Base-by-base conservation (phyloP, 1,140 invertebrate species). In the Hyphantria cunea region DNA sequence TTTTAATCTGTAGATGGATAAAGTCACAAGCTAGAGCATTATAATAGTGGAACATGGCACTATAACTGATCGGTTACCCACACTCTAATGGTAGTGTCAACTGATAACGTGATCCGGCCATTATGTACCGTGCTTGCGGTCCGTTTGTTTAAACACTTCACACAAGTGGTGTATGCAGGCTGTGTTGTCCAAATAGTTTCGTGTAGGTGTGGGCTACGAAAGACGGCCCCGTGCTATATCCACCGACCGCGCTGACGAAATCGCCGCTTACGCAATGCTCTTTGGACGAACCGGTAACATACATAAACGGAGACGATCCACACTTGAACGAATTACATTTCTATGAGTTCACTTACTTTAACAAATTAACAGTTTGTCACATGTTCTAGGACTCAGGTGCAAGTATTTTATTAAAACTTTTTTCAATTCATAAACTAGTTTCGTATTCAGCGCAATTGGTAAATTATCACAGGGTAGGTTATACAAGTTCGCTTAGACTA, bases 171-270 rank as follows among this genome's bases (percentile, higher is more conserved):
- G 66, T 79, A 60, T 72, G 64, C 75, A 68, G 62, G 74, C 72
- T 58, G 58, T 68, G 67, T 74, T 84, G 79, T 85, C 79, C 76
- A 78, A 84, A 82, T 61, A 74, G 61, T 61, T 49, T 58, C 76
- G 75, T 83, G 78, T 83, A 76, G 80, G 83, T 78, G 80, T 84
- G 72, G 74, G 72, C 76, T 71, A 64, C 72, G 79, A 86, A 83
- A 79, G 77, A 84, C 75, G 85, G 78, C 86, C 86, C 86, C 81
- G 86, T 86, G 84, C 86, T 77, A 86, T 87, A 88, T 89, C 83
- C 80, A 80, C 73, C 66, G 72, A 60, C 64, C 76, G 72, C 72
- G 72, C 77, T 88, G 82, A 86, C 73, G 86, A 85, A 89, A 89
- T 74, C 66, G 66, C 42, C 70, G 68, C 71, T 88, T 86, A 70